These are phyloP conservation scores for Axis porcinus DNA, from an alignment of 2,113 vertebrate species.

Conservation along the genomic window DNA sequence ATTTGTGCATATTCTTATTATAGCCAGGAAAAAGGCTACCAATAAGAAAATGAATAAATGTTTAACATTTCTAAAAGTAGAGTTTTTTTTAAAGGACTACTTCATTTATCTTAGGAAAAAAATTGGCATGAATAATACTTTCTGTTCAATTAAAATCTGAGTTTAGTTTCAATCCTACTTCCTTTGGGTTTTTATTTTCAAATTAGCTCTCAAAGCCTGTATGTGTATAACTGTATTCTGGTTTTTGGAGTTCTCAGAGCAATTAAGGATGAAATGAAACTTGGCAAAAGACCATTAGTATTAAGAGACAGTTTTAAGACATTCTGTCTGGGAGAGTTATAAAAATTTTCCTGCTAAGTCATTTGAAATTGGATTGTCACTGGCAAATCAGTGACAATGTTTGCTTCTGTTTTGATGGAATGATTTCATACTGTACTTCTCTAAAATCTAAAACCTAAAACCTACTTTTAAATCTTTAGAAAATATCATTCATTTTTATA, in stretches of 20 bases:
- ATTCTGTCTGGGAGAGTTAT: constrained; percentile 9
- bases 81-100: constrained; percentile 26
- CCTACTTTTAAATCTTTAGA: neutral
- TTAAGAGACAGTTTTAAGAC: constrained; percentile 22
- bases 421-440: neutral
- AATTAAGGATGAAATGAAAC: constrained; percentile 35
- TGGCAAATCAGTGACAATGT: neutral
- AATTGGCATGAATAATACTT: constrained; percentile 33
- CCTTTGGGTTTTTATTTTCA: constrained; percentile 49
- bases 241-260: constrained; percentile 25
- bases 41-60: constrained; percentile 63
- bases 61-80: constrained; percentile 63
- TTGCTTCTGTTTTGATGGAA: neutral
- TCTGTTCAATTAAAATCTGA: constrained; percentile 54
- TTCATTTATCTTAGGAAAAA: constrained; percentile 41
- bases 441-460: neutral
- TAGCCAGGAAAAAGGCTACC: constrained; percentile 53
- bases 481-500: neutral
- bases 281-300: neutral
- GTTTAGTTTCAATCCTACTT: constrained; percentile 31
- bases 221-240: neutral
- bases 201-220: constrained; percentile 1
- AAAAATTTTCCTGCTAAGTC: constrained; percentile 15
- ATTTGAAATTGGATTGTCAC: constrained; percentile 36
- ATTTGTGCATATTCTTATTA: constrained; percentile 71